phyloP scores from a whole-genome alignment of 1,140 invertebrate species.

The Neotoxoptera formosana region DNA sequence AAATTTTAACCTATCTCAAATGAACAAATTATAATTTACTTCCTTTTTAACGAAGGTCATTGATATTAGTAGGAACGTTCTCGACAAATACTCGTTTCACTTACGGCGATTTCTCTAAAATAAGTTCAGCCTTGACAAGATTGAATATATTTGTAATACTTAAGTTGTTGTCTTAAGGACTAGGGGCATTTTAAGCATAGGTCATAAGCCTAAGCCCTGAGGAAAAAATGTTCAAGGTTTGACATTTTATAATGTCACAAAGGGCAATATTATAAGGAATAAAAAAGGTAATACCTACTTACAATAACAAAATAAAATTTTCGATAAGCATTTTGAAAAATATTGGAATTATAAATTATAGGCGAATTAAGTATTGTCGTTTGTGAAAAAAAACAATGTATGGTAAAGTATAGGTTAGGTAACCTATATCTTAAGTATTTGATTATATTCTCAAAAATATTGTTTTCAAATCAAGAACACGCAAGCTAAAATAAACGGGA shows the following conservation, averaged over 20 bases:
- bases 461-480: neutral
- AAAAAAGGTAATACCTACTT: neutral
- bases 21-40: conserved; percentile 35
- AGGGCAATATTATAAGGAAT: neutral
- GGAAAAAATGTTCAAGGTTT: conserved; percentile 15
- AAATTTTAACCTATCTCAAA: conserved; percentile 42
- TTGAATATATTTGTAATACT: conserved; percentile 27
- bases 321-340: neutral
- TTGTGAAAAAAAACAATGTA: neutral
- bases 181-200: neutral
- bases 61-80: conserved; percentile 44
- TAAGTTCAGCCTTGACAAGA: conserved; percentile 45
- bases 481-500: neutral
- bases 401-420: no score
- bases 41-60: conserved; percentile 47
- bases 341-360: neutral
- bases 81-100: conserved; percentile 20
- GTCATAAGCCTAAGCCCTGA: neutral
- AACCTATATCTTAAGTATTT: neutral
- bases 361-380: neutral
- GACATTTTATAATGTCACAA: neutral
- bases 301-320: neutral
- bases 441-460: neutral
- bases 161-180: conserved; percentile 40
- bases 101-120: conserved; percentile 48